Evolutionary conservation across 2,113 vertebrate species (phyloP).

Genomic region (Rhinoderma darwinii): DNA sequence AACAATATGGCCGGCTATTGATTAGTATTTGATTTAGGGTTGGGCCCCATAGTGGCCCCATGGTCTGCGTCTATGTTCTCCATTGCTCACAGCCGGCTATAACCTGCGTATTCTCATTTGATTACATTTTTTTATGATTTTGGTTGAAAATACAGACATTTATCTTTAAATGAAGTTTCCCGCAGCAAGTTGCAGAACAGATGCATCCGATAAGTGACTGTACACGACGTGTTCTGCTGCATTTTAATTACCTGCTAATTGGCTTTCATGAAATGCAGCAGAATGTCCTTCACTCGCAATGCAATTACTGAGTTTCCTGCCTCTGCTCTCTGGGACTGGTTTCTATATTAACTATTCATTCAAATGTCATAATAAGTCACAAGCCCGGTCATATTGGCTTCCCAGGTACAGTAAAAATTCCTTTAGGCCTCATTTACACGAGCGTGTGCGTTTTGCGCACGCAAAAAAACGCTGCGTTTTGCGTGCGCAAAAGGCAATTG

Average conservation of each 20-base stretch:
- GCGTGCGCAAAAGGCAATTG: too few species aligned
- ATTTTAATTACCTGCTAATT: conserved; percentile 46
- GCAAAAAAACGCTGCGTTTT: too few species aligned
- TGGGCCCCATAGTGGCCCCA: too few species aligned
- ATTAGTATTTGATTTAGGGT: too few species aligned
- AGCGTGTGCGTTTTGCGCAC: too few species aligned
- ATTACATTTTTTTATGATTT: neutral
- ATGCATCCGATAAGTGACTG: conserved; percentile 17
- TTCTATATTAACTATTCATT: conserved; percentile 4
- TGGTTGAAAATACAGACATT: neutral
- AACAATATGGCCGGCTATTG: too few species aligned
- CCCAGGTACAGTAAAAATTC: neutral
- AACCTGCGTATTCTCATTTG: neutral
- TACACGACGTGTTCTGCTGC: conserved; percentile 30
- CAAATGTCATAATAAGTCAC: neutral
- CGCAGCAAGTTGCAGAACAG: neutral
- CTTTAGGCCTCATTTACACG: too few species aligned
- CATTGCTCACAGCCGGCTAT: neutral
- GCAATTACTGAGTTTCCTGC: conserved; percentile 25
- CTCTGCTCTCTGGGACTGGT: conserved; percentile 17
- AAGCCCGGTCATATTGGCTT: neutral
- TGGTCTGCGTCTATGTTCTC: neutral
- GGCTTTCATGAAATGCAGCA: conserved; percentile 32
- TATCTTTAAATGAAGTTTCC: conserved; percentile 29
- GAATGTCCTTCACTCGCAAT: conserved; percentile 33